A percentile compares a stretch with the other conserved stretches of the same genome.
phyloP scores from a whole-genome alignment of 2,113 vertebrate species.

The Oceanites oceanicus region DNA sequence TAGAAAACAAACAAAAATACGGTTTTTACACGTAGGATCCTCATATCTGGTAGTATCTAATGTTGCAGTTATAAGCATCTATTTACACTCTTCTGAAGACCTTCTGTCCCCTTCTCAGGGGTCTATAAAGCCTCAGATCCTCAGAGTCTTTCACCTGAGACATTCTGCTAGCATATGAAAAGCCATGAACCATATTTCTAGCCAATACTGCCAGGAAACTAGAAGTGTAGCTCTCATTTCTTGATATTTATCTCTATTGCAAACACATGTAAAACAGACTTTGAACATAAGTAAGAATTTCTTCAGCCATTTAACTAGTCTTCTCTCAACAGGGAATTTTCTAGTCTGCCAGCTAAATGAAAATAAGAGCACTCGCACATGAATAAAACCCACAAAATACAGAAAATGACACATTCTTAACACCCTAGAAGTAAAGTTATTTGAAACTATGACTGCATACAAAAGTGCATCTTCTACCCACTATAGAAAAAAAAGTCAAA shows the following conservation, averaged over 20 bases:
- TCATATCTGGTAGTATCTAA: background rate
- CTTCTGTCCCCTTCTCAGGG: background rate
- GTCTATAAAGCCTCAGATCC: background rate
- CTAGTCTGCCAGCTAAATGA: background rate
- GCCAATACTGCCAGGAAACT: fast-evolving
- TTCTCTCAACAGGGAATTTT: background rate
- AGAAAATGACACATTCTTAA: background rate
- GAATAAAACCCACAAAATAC: background rate
- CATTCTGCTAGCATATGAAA: background rate
- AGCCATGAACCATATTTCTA: background rate
- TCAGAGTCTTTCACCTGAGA: background rate
- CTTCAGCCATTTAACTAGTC: background rate
- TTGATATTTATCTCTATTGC: background rate
- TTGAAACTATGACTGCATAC: background rate
- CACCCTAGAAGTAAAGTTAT: background rate
- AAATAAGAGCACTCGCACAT: background rate
- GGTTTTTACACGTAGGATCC: background rate
- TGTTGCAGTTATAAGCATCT: background rate
- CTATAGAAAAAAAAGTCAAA: background rate
- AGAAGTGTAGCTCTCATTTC: background rate
- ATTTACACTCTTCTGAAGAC: background rate
- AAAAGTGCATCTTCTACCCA: background rate
- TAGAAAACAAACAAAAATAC: background rate
- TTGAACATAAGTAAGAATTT: background rate
- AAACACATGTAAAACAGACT: background rate